phyloP scores from a whole-genome alignment of 2,797 vertebrate genomes.

The Cercopithecus mitis region DNA sequence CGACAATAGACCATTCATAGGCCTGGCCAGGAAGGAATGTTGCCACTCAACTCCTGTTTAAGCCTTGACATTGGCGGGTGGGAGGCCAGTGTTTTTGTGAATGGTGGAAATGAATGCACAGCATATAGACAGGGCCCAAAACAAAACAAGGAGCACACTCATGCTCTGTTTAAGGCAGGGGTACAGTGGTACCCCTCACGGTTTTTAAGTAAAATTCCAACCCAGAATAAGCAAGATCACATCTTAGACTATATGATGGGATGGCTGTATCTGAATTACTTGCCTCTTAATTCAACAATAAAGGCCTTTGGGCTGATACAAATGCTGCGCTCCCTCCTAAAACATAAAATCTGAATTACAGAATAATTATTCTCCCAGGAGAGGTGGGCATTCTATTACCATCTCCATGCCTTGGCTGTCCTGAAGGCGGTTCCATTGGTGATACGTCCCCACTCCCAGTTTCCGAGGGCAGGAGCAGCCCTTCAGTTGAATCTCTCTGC shows the following conservation, averaged over 20 bases:
- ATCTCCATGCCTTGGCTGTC: neutral
- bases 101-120: neutral
- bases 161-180: neutral
- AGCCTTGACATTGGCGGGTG: neutral
- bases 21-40: neutral
- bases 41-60: neutral
- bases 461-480: constrained; percentile 73
- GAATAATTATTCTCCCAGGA: neutral
- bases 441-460: constrained; percentile 62
- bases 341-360: neutral
- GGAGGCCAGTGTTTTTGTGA: neutral
- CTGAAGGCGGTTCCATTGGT: constrained; percentile 8
- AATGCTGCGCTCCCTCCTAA: neutral
- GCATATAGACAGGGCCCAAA: too few species aligned
- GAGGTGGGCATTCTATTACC: neutral
- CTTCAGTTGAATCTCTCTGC: constrained; percentile 82
- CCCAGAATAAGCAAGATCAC: neutral
- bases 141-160: neutral
- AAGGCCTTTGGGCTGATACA: neutral
- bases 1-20: neutral
- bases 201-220: neutral
- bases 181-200: rapidly evolving
- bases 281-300: neutral
- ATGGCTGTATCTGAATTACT: neutral
- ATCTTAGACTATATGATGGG: neutral